These are phyloP conservation scores for Rhodophaea formosa DNA, from an alignment of 2,888 invertebrate genomes.

Conservation along the genomic window DNA sequence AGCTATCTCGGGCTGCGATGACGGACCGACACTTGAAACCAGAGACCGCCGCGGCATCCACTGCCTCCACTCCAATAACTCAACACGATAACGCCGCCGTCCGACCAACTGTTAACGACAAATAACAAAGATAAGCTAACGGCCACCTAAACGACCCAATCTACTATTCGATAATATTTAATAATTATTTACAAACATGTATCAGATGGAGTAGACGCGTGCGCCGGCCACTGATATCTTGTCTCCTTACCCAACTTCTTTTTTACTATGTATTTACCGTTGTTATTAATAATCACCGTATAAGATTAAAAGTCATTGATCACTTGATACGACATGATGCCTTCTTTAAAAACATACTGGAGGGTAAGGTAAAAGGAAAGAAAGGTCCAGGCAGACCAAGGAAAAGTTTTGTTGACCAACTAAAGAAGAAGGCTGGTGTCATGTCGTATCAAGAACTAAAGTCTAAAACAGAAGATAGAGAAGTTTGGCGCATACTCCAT, in stretches of 20 bases:
- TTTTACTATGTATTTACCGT: no score
- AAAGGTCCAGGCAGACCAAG: no score
- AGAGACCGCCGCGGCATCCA: constrained; percentile 55
- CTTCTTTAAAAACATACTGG: no score
- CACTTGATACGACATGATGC: no score
- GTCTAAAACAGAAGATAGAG: no score
- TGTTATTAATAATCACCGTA: no score
- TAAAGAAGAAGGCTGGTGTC: no score
- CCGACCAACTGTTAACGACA: constrained; percentile 73
- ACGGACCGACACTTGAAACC: constrained; percentile 58
- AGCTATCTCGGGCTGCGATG: constrained; percentile 51
- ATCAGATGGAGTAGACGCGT: constrained; percentile 71
- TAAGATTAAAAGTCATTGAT: no score
- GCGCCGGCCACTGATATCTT: constrained; percentile 52
- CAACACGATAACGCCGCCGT: constrained; percentile 67
- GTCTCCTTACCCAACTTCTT: constrained; percentile 29
- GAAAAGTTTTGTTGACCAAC: no score
- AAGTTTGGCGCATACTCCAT: no score
- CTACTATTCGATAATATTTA: constrained; percentile 74
- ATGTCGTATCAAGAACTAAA: no score
- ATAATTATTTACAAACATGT: constrained; percentile 77
- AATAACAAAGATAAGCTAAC: constrained; percentile 75
- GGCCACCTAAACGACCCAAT: constrained; percentile 75
- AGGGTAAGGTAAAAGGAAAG: no score
- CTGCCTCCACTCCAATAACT: constrained; percentile 63